Percentiles rank a stretch among this genome's conserved stretches.
These are phyloP conservation scores for Nasonovia ribisnigri DNA, from an alignment of 2,888 invertebrate species.

Conservation along the genomic window DNA sequence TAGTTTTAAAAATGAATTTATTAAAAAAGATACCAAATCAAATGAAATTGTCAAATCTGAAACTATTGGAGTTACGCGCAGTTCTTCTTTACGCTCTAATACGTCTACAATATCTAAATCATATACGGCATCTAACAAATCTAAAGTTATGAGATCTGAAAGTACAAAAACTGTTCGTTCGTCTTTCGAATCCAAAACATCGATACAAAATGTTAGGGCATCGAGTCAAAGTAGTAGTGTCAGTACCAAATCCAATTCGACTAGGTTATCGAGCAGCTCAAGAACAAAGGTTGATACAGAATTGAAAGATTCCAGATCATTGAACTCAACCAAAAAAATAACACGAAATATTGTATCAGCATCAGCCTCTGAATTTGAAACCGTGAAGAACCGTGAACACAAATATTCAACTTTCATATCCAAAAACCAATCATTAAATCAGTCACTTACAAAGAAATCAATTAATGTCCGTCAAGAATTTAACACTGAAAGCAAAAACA, in stretches of 20 bases:
- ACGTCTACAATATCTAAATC: slow-evolving; percentile 13
- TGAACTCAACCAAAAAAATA: not conserved
- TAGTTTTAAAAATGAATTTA: not conserved
- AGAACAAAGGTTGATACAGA: not conserved
- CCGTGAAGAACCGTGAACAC: not conserved
- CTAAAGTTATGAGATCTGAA: slow-evolving; percentile 23
- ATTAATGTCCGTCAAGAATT: not conserved
- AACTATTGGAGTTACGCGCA: not conserved
- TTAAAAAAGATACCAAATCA: not conserved
- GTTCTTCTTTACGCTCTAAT: slow-evolving; percentile 29
- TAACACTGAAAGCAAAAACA: not conserved
- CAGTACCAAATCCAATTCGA: not conserved
- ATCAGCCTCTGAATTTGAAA: not conserved
- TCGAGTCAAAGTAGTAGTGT: not conserved
- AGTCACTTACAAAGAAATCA: not conserved
- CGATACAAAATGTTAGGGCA: not conserved
- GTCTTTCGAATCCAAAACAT: not conserved
- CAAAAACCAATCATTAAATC: not conserved
- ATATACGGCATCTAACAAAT: not conserved
- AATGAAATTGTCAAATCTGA: too few relatives aligned
- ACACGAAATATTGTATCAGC: not conserved
- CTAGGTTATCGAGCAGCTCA: not conserved
- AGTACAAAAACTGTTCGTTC: slow-evolving; percentile 18
- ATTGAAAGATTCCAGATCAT: not conserved
- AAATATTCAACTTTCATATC: not conserved